Percentiles rank a stretch among this genome's conserved stretches.
Conservation (phyloP, 2,888 invertebrate species). For the Drosophila fungiperda region DNA sequence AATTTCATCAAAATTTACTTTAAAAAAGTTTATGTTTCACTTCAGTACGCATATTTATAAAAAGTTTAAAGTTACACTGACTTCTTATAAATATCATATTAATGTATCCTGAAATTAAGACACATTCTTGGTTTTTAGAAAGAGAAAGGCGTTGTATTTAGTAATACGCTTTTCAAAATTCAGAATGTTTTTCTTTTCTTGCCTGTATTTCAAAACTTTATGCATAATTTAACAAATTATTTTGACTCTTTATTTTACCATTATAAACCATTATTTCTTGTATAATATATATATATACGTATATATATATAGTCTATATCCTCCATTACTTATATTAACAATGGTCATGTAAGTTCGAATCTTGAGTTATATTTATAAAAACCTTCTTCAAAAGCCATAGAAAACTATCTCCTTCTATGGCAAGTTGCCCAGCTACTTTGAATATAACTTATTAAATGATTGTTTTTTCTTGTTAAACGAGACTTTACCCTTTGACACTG, state of each 20-base stretch:
- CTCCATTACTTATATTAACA: not conserved
- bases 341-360: not conserved
- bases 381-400: not conserved
- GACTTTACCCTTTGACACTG: conserved; percentile 7
- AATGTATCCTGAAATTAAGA: not conserved
- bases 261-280: not conserved
- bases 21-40: not conserved
- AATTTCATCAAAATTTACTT: not conserved
- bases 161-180: not conserved
- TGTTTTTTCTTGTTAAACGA: not conserved
- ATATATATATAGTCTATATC: no score
- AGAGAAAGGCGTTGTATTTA: not conserved
- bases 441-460: not conserved
- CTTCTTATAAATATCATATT: not conserved
- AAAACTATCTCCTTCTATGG: not conserved
- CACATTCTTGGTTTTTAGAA: not conserved
- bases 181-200: not conserved
- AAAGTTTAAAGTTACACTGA: not conserved
- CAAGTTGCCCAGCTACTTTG: not conserved
- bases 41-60: not conserved
- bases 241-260: not conserved
- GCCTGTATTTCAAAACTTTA: not conserved
- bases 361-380: not conserved
- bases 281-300: not conserved
- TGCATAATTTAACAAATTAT: not conserved